A percentile compares a stretch with the other conserved stretches of the same genome.
phyloP scores from a whole-genome alignment of 2,888 invertebrate genomes.

The Herminia tarsipennalis region DNA sequence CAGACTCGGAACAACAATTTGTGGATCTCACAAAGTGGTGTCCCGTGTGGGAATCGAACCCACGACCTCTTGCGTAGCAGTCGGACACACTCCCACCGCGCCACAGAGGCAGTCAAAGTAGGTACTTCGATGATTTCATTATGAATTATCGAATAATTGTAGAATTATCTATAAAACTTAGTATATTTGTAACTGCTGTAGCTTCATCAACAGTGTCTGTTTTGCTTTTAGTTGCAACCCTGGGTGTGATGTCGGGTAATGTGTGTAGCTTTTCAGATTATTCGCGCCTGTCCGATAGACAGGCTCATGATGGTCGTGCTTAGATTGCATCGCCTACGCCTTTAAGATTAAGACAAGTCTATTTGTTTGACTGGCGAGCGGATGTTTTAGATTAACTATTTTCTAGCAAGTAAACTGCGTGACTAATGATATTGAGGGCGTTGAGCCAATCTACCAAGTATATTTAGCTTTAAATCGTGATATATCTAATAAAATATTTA shows the following conservation, averaged over 20 bases:
- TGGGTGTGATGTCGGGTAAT: slow-evolving; percentile 45
- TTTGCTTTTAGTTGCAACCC: slow-evolving; percentile 32
- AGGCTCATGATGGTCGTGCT: slow-evolving; percentile 54
- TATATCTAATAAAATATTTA: too few relatives aligned
- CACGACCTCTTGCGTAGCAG: too few relatives aligned
- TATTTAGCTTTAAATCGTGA: too few relatives aligned
- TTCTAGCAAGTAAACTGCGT: slow-evolving; percentile 7
- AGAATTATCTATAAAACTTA: too few relatives aligned
- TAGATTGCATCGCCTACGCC: slow-evolving; percentile 68
- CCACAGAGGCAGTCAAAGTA: too few relatives aligned
- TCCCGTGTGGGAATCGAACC: too few relatives aligned
- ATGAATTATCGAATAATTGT: too few relatives aligned
- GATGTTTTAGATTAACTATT: slow-evolving; percentile 52
- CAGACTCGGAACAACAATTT: too few relatives aligned
- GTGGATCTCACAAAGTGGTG: too few relatives aligned
- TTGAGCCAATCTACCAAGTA: too few relatives aligned
- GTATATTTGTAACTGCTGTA: background rate
- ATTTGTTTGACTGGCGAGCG: slow-evolving; percentile 53
- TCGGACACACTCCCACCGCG: too few relatives aligned
- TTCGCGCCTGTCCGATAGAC: slow-evolving; percentile 53
- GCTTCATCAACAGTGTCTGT: background rate
- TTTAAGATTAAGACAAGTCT: slow-evolving; percentile 66
- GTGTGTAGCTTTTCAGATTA: slow-evolving; percentile 55
- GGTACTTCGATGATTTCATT: too few relatives aligned
- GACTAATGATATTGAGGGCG: slow-evolving; percentile 34